Percentiles rank a stretch among this genome's conserved stretches.
These are phyloP conservation scores for Burhinus bistriatus DNA, from an alignment of 2,113 vertebrate species.

Conservation along the genomic window DNA sequence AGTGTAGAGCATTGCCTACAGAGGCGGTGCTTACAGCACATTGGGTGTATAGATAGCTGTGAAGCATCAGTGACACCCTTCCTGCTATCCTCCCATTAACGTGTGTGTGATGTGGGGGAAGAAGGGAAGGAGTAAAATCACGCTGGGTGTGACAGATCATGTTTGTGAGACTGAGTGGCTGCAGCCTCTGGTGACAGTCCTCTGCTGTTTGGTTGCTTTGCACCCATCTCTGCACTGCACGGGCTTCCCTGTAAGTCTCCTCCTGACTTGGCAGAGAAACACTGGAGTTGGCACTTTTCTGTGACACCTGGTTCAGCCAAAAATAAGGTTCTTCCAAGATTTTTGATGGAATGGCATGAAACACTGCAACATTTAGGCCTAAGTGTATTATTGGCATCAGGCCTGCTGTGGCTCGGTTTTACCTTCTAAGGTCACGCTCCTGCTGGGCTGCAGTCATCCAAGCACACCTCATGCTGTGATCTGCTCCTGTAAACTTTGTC, in stretches of 20 bases:
- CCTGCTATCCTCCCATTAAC: neutral
- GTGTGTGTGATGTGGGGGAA: neutral
- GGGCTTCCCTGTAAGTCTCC: neutral
- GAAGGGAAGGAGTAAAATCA: neutral
- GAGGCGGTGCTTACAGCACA: fast-evolving
- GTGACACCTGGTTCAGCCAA: neutral
- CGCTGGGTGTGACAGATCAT: neutral
- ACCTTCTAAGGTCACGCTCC: neutral
- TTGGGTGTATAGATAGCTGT: neutral
- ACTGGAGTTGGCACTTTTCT: neutral
- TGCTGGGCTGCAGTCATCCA: neutral
- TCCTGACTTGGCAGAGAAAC: neutral
- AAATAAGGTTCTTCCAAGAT: neutral
- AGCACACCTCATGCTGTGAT: neutral
- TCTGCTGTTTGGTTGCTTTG: neutral
- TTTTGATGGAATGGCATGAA: neutral
- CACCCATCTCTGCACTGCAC: fast-evolving
- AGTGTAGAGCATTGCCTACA: neutral
- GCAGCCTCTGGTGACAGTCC: neutral
- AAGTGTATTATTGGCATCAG: neutral
- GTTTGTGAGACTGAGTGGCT: neutral
- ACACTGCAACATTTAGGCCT: neutral
- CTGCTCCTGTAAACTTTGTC: neutral
- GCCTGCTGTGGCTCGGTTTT: neutral
- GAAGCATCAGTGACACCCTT: neutral